phyloP scores from a whole-genome alignment of 2,113 vertebrate species.

The Triplophysa tibetana region DNA sequence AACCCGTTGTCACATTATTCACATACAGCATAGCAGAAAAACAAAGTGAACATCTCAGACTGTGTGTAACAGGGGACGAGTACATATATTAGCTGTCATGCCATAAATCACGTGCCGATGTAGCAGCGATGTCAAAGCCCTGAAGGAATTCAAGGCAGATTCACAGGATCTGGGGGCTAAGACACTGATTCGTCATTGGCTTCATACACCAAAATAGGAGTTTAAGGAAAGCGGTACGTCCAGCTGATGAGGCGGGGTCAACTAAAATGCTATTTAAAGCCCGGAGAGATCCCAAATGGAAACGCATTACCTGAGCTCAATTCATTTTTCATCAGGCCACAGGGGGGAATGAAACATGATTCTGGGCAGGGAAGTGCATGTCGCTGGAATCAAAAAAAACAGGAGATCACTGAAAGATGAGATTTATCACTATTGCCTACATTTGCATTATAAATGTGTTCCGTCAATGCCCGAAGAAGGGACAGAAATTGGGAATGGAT shows the following conservation, averaged over 20 bases:
- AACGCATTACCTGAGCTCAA: slow-evolving; percentile 61
- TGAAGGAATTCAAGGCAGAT: slow-evolving; percentile 4
- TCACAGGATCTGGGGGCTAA: not conserved
- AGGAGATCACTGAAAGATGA: slow-evolving; percentile 52
- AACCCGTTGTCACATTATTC: slow-evolving; percentile 22
- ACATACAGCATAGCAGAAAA: slow-evolving; percentile 20
- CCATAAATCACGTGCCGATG: not conserved
- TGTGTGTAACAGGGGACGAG: slow-evolving; percentile 21
- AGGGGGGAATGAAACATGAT: slow-evolving; percentile 63
- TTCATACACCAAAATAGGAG: not conserved
- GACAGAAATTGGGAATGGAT: slow-evolving; percentile 64
- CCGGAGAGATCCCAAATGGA: not conserved
- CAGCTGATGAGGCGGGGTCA: slow-evolving; percentile 25
- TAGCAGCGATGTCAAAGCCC: not conserved
- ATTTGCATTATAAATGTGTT: slow-evolving; percentile 71
- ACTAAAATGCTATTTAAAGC: slow-evolving; percentile 34
- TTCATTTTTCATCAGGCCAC: slow-evolving; percentile 71
- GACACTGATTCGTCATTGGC: not conserved
- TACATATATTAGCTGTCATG: not conserved
- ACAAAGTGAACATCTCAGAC: slow-evolving; percentile 26
- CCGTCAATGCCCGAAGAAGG: slow-evolving; percentile 62
- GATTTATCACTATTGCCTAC: slow-evolving; percentile 69
- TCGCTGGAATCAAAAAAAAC: slow-evolving; percentile 58
- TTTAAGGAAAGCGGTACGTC: slow-evolving; percentile 20
- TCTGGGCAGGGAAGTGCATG: slow-evolving; percentile 54